These are phyloP conservation scores for Dryobota labecula DNA, from an alignment of 2,888 invertebrate species.

Conservation along the genomic window DNA sequence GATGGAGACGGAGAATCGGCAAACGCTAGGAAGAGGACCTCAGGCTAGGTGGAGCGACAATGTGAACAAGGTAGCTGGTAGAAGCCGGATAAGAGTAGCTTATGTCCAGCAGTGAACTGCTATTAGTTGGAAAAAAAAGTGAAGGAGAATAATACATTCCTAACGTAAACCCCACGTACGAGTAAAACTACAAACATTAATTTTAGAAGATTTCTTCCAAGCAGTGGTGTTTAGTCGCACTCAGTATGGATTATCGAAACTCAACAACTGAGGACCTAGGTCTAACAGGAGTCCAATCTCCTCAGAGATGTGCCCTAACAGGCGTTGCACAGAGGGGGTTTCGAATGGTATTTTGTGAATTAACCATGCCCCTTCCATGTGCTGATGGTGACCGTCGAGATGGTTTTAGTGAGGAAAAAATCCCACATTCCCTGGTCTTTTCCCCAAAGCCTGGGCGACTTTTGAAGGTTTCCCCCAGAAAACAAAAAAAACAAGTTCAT, in stretches of 20 bases:
- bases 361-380: no score
- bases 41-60: no score
- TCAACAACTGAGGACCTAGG: no score
- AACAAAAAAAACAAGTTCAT: no score
- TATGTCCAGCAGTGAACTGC: neutral
- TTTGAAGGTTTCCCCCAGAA: no score
- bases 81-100: neutral
- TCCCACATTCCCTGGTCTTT: no score
- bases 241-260: neutral
- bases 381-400: no score
- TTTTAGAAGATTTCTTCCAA: neutral
- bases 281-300: neutral
- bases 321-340: no score
- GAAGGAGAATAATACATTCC: neutral
- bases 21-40: neutral
- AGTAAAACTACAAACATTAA: neutral
- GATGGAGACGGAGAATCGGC: neutral
- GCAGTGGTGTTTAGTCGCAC: neutral
- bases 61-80: neutral
- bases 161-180: neutral
- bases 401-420: no score
- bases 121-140: neutral
- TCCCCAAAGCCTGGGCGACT: no score
- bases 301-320: no score
- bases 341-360: no score